Base-by-base conservation (phyloP, 2,888 invertebrate species). In the Tachystola acroxantha region DNA sequence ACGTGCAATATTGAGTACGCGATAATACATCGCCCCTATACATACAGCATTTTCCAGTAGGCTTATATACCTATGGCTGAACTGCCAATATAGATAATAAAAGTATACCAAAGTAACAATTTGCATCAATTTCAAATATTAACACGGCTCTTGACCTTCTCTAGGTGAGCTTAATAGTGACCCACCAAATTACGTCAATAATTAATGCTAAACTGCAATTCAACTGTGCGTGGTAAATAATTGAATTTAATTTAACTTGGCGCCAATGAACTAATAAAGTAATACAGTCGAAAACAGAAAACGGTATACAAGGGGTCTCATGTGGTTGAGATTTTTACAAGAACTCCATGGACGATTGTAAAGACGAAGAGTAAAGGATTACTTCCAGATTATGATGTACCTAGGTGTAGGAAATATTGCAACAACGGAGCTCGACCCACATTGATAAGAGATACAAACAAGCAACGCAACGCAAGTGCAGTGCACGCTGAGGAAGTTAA, bases 381-480 rank as follows among this genome's bases (percentile, higher is more conserved):
- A n/a, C n/a, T 13, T 7, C 7, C 12, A 32, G 16, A 27, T 10
- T 27, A 11, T 9, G 7, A 32, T 14, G 16, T 16, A 4, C 12
- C n/a, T n/a, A 16, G 16, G 19, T 12, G 10, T 60, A 45, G 67
- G 72, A 72, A 76, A 78, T 61, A 73, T 76, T 76, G 77, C 76
- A 61, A 57, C 72, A 72, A 63, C 67, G 48, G 50, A 57, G 59
- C 55, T 59, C 70, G 80, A 73, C 82, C 82, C 48, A 80, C 58
- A 60, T 82, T 73, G 82, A 84, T 84, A 81, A 82, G 63, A 66
- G 57, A 55, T 60, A 62, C 58, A 67, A 70, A 70, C 68, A 68
- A 54, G 44, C 34, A 41, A 50, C 46, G 45, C 31, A 49, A 34
- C 46, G 45, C 31, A 49, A 34, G 39, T 48, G 43, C 46, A 42